Evolutionary conservation across 2,797 vertebrate species (phyloP), one percentile per base, ranked within the genome.

Genomic region (Petrocephalus schoutedeni): DNA sequence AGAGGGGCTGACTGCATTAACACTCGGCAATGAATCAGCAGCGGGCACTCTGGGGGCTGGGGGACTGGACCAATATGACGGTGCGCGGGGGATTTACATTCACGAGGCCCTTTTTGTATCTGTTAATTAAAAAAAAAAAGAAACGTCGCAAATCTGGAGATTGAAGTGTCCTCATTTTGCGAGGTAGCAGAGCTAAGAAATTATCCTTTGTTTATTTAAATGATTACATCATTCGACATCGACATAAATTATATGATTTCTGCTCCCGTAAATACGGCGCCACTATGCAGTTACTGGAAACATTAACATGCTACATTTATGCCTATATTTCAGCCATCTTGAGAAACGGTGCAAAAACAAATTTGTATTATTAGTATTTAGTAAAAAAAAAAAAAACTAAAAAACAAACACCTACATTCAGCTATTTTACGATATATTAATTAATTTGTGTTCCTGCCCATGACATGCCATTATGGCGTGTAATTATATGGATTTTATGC

Each of bases 401-500:
- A 28, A 0, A 71, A 21, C 56, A 82, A 82, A 23, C 58, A 28
- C 1, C 9, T 80, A 49, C 74, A 80, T 80, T 49, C 36, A 49
- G 74, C 16, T 80, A 49, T 28, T 80, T 80, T 49, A 80, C 19
- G 36, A 49, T 84, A 84, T 84, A 51, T 54, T 23, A 23, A 82
- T 84, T 54, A n/a, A 82, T 84, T 84, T 84, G 51, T 84, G 85
- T 21, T 58, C 36, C 8, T 86, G 8, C 12, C 19, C 23, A 53
- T 45, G 12, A n/a, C n/a, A 51, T 54, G 41, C 41, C 9, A 58
- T 88, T 41, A 74, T 7, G 4, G 54, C 16, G 12, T 41, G 71
- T 74, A 67, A 77, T 85, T n/a, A 86, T 59, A 85, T 85, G 9
- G 28, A 84, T 87, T 87, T 71, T 83, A 84, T 80, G 85, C 71